These are phyloP conservation scores for Agrotis puta DNA, from an alignment of 2,888 invertebrate genomes.

Conservation along the genomic window DNA sequence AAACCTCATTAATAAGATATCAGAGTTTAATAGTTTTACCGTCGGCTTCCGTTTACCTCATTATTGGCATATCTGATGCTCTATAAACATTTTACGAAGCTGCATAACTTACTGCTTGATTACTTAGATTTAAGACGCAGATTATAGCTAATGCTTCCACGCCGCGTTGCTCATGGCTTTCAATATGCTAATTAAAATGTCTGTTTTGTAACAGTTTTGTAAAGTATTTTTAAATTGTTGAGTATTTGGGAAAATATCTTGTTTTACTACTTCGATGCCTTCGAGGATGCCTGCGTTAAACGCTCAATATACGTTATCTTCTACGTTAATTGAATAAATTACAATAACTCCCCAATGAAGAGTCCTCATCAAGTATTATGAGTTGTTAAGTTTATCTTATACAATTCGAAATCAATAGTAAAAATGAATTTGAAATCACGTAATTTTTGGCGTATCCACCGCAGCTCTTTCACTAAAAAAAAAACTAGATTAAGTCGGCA, in stretches of 20 bases:
- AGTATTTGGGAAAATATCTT: conserved; percentile 21
- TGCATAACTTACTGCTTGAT: conserved; percentile 61
- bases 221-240: conserved; percentile 31
- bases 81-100: conserved; percentile 62
- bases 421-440: too few relatives aligned
- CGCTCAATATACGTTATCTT: too few relatives aligned
- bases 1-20: conserved; percentile 48
- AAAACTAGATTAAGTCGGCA: too few relatives aligned
- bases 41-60: conserved; percentile 58
- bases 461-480: too few relatives aligned
- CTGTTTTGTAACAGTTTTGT: conserved; percentile 53
- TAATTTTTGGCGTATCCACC: too few relatives aligned
- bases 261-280: neutral
- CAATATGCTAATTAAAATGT: conserved; percentile 63
- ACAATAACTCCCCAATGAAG: too few relatives aligned
- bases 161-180: conserved; percentile 44
- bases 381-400: too few relatives aligned
- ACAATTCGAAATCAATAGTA: too few relatives aligned
- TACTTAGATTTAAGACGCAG: conserved; percentile 57
- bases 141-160: conserved; percentile 59
- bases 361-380: too few relatives aligned
- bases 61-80: conserved; percentile 64
- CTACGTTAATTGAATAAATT: too few relatives aligned
- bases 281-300: neutral
- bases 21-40: conserved; percentile 49